These are phyloP conservation scores for Chaetodon trifascialis DNA, from an alignment of 2,113 vertebrate species.

Conservation along the genomic window DNA sequence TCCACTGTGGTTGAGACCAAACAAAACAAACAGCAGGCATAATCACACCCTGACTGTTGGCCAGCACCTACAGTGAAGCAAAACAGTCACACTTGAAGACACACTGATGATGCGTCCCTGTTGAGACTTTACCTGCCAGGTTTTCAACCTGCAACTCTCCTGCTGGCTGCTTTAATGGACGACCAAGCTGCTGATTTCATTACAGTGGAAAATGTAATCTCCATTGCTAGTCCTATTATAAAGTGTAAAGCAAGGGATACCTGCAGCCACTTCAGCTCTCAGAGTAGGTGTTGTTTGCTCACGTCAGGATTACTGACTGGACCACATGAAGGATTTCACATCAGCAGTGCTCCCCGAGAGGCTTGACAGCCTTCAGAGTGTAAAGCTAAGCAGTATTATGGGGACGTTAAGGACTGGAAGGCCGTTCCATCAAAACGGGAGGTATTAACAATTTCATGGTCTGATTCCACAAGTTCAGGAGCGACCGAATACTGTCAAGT, in stretches of 20 bases:
- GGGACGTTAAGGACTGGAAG: background rate
- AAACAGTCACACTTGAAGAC: background rate
- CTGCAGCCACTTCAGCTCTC: background rate
- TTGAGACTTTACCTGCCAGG: background rate
- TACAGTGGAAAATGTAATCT: background rate
- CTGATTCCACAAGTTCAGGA: slow-evolving; percentile 4
- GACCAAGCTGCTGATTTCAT: background rate
- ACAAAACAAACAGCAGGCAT: background rate
- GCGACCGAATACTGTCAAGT: slow-evolving; percentile 2
- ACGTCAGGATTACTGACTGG: background rate
- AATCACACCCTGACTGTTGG: slow-evolving; percentile 16
- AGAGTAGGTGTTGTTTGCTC: background rate
- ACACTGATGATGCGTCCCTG: slow-evolving; percentile 14
- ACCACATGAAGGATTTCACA: slow-evolving; percentile 24
- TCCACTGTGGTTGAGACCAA: slow-evolving; percentile 9
- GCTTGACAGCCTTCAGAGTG: slow-evolving; percentile 5
- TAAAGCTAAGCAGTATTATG: slow-evolving; percentile 9
- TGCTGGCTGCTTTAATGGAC: background rate
- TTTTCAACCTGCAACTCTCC: slow-evolving; percentile 27
- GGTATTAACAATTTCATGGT: slow-evolving; percentile 13
- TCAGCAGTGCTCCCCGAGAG: background rate
- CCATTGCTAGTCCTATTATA: background rate
- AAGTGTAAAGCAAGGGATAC: background rate
- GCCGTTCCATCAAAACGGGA: background rate
- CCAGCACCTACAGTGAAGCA: background rate